Evolutionary conservation across 2,888 invertebrate species (phyloP), one percentile per base, ranked within the genome.

Genomic region (Psococerastis gibbosa): DNA sequence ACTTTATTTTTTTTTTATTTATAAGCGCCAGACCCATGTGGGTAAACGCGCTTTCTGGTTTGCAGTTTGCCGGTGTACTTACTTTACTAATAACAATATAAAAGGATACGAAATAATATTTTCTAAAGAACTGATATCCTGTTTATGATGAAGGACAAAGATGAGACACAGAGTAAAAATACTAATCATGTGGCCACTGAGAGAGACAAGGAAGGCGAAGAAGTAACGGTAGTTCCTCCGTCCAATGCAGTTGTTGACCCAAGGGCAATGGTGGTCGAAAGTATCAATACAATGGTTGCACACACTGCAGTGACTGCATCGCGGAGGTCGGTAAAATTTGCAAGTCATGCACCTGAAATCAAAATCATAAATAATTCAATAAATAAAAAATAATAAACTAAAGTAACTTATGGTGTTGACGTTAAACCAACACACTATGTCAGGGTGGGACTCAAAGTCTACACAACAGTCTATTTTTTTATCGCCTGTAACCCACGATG

Each of bases 251-350:
- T 92, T 92, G 67, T 91, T 91, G 57, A 91, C 88, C 91, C 91
- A 91, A 49, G 91, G 89, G 65, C 98, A 98, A 67, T 98, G 98
- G 71, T 98, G 98, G 69, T 98, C 98, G 65, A 98, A 98, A 45
- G 94, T 95, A 91, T 91, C 91, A 64, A 92, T 94, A 65, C 95
- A 97, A 60, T 89, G 89, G 69, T 98, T 92, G 71, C 97, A 98
- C 47, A 97, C 94, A 53, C 94, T 94, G 67, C 98, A 98, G 66
- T 98, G 98, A 47, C 94, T 94, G 66, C 97, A 95, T 58, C 98
- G 73, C 50, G 98, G 98, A 60, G 98, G 98, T 57, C 98, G 73
- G 67, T 99, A 98, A 70, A 98, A 98, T 69, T 95, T 92, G 69
- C 98, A 98, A 2, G 98, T 98, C 53, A 38, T 38, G 22, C 38